Evolutionary conservation across 2,113 vertebrate species (phyloP), one percentile per base, ranked within the genome.

Genomic region (Ivindomyrus marchei): DNA sequence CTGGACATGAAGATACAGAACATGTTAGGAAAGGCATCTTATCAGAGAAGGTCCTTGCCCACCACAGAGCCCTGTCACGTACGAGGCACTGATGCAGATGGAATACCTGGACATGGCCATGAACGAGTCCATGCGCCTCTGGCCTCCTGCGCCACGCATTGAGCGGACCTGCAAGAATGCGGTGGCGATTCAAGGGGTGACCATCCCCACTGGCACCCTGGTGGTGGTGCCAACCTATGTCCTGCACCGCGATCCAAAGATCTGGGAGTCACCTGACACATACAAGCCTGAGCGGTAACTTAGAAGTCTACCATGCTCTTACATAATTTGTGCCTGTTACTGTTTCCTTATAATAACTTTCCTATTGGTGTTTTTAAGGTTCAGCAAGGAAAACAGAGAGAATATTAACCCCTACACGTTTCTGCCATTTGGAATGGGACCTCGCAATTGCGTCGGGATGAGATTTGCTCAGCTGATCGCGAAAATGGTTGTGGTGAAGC

Each of bases 91-190:
- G 91, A 90, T 90, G 87, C 94, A 96, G 92, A 96, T 98, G 97
- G 96, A 98, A 2, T 98, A 97, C 90, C 93, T 98, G 4, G 95
- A 98, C 19, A 97, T 96, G 95, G 97, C 96, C 17, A 36, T 98
- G 89, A 97, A 94, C 0, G 96, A 98, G 92, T 89, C 93, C 0
- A 91, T 96, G 53, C 91, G 95, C 19, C 90, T 98, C 9, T 97
- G 91, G 15, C 96, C 97, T 0, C 0, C 84, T 0, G 89, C 0
- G 0, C 90, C 21, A 0, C 92, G 95, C 4, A 0, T 97, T 0
- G 94, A 97, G 5, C 95, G 97, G 70, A 0, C 96, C 11, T 94
- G 96, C 90, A 97, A 98, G 93, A 90, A 95, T 83, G 95, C 95
- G 0, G 93, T 97, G 88, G 96, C 97, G 88, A 17, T 97, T 7